A percentile compares a stretch with the other conserved stretches of the same genome.
phyloP scores from a whole-genome alignment of 2,888 invertebrate genomes.

The Cryptocephalus moraei region DNA sequence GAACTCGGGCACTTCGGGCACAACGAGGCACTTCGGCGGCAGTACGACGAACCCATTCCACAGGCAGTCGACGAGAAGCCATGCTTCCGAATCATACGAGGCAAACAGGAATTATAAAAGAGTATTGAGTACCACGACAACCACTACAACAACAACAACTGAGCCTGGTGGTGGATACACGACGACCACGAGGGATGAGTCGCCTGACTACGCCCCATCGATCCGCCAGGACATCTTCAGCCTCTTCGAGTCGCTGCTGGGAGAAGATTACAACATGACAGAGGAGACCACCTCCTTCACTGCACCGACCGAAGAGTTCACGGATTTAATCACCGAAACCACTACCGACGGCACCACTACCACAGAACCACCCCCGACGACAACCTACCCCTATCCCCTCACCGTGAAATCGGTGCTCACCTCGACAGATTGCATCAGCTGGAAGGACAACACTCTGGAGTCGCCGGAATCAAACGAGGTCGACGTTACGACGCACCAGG shows the following conservation, averaged over 20 bases:
- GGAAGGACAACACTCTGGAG: slow-evolving; percentile 7
- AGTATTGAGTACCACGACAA: slow-evolving; percentile 13
- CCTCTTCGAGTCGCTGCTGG: slow-evolving; percentile 22
- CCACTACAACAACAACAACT: slow-evolving; percentile 6
- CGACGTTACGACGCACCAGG: slow-evolving; percentile 3
- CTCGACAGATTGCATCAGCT: slow-evolving; percentile 28
- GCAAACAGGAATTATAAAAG: slow-evolving; percentile 11
- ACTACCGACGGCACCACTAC: slow-evolving; percentile 3
- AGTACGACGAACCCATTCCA: too few relatives aligned
- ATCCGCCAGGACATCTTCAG: slow-evolving; percentile 19
- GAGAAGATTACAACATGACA: slow-evolving; percentile 10
- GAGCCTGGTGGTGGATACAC: too few relatives aligned
- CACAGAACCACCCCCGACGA: slow-evolving; percentile 3
- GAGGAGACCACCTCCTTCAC: slow-evolving; percentile 2
- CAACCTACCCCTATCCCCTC: slow-evolving; percentile 17
- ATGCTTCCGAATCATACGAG: background rate
- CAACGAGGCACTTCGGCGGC: slow-evolving; percentile 24
- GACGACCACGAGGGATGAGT: too few relatives aligned
- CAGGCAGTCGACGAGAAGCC: slow-evolving; percentile 14
- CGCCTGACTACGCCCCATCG: slow-evolving; percentile 9
- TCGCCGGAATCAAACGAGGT: slow-evolving; percentile 4
- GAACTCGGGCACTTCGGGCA: slow-evolving; percentile 24
- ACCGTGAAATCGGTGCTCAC: slow-evolving; percentile 25
- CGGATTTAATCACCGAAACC: slow-evolving; percentile 1
- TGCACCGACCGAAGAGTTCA: background rate